These are phyloP conservation scores for Drosophila tripunctata DNA, from an alignment of 2,888 invertebrate species.

Conservation along the genomic window DNA sequence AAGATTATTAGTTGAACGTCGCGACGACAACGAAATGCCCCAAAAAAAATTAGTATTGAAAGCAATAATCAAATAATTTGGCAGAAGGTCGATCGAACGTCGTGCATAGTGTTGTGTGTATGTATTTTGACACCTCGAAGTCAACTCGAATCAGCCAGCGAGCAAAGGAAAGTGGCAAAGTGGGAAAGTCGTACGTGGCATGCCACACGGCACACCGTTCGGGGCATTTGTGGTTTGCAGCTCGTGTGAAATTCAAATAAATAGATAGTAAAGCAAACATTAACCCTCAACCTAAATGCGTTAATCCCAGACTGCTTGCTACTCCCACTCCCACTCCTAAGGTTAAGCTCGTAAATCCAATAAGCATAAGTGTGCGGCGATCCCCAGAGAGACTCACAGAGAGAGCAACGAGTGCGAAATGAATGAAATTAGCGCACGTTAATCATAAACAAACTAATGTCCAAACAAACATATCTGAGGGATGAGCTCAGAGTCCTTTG, in stretches of 20 bases:
- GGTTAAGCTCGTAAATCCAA: constrained; percentile 60
- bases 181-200: neutral
- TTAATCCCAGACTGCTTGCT: neutral
- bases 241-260: constrained; percentile 63
- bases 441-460: constrained; percentile 76
- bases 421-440: constrained; percentile 78
- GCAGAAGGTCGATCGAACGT: constrained; percentile 46
- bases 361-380: constrained; percentile 68
- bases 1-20: constrained; percentile 82
- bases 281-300: neutral
- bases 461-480: neutral
- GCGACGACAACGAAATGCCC: constrained; percentile 32
- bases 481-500: constrained; percentile 1
- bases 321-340: neutral
- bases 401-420: constrained; percentile 69
- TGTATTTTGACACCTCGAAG: constrained; percentile 75
- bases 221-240: constrained; percentile 49
- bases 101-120: constrained; percentile 14
- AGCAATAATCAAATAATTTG: constrained; percentile 61
- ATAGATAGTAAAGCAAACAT: constrained; percentile 39
- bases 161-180: neutral
- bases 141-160: constrained; percentile 60
- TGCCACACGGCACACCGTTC: constrained; percentile 18
- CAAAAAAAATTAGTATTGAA: constrained; percentile 5
- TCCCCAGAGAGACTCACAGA: too few relatives aligned